A percentile compares a stretch with the other conserved stretches of the same genome.
These are phyloP conservation scores for Dasyurus viverrinus DNA, from an alignment of 2,113 vertebrate genomes.

Conservation along the genomic window DNA sequence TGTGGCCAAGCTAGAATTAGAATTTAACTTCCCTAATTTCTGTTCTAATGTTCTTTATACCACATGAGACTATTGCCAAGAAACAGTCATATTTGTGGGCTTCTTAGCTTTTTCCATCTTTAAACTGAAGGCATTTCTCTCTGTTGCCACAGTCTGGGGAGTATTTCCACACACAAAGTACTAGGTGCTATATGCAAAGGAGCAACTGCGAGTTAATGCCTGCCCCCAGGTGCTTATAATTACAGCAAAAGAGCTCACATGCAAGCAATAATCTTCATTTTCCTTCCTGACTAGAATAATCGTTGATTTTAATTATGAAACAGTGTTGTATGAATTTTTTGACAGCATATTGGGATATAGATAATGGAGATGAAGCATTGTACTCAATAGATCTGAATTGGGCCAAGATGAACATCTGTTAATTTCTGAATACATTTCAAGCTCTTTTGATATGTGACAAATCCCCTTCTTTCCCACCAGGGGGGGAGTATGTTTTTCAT, in stretches of 20 bases:
- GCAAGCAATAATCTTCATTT: neutral
- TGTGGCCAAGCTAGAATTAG: neutral
- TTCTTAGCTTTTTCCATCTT: neutral
- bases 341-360: neutral
- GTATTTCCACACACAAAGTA: neutral
- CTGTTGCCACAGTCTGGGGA: neutral
- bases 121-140: neutral
- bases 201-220: neutral
- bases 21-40: neutral
- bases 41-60: neutral
- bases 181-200: neutral
- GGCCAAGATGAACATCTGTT: slow-evolving; percentile 3
- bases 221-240: neutral
- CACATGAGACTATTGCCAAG: neutral
- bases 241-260: neutral
- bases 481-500: neutral
- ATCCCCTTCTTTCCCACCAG: neutral
- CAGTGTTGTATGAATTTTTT: neutral
- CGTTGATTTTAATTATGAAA: slow-evolving; percentile 6
- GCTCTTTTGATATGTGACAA: neutral
- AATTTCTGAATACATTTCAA: neutral
- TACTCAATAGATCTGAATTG: neutral
- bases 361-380: neutral
- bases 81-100: neutral
- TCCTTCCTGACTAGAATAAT: neutral